Evolutionary conservation across 2,888 invertebrate genomes (phyloP).

Genomic region (Myopa testacea): DNA sequence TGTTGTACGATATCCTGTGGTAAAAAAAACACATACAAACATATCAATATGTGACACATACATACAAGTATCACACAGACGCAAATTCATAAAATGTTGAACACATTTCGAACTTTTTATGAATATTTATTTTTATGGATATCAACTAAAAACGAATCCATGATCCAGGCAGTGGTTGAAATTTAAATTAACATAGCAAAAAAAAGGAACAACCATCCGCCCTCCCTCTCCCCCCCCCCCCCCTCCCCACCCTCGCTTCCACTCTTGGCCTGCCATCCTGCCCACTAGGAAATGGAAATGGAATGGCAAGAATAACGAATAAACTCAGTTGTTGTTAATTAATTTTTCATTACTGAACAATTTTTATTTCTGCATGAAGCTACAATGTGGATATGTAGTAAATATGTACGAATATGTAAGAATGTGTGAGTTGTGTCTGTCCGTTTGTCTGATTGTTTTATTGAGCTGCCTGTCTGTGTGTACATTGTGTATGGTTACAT

Average conservation of each 20-base stretch:
- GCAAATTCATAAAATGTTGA: too few species aligned
- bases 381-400: background rate
- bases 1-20: too few species aligned
- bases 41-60: too few species aligned
- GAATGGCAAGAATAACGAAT: background rate
- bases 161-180: too few species aligned
- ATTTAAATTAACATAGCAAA: background rate
- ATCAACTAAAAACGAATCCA: too few species aligned
- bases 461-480: too few species aligned
- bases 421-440: slow-evolving; percentile 22
- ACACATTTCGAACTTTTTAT: too few species aligned
- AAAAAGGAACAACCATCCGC: background rate
- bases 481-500: too few species aligned
- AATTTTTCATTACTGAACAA: slow-evolving; percentile 13
- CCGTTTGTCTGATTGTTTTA: slow-evolving; percentile 6
- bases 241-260: background rate
- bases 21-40: too few species aligned
- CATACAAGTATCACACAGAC: too few species aligned
- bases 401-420: background rate
- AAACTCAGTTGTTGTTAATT: background rate
- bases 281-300: background rate
- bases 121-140: too few species aligned
- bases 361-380: background rate
- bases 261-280: background rate
- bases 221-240: background rate